These are phyloP conservation scores for Porites australiensis DNA, from an alignment of 64 coral and sea anemone species.

Conservation along the genomic window DNA sequence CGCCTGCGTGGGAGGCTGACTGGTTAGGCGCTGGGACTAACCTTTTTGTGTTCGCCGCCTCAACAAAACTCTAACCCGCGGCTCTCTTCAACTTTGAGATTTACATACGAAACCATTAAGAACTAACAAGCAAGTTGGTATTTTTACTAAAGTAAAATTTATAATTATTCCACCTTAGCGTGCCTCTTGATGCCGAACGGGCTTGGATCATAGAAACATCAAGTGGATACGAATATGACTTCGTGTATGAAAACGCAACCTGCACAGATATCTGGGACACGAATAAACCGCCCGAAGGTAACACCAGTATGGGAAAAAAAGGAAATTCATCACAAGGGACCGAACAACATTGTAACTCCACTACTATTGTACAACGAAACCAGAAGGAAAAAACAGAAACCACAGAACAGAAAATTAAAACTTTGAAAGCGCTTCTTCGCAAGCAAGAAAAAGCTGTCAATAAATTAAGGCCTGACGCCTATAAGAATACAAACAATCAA, in stretches of 20 bases:
- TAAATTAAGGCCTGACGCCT: background rate
- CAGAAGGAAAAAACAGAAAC: background rate
- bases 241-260: background rate
- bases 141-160: no score
- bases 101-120: no score
- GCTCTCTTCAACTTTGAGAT: no score
- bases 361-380: background rate
- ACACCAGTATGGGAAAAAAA: background rate
- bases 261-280: background rate
- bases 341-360: background rate
- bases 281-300: background rate
- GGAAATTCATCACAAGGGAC: background rate
- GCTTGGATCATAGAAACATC: conserved; percentile 22
- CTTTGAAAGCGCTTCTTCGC: background rate
- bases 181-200: background rate
- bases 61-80: no score
- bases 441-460: conserved; percentile 40
- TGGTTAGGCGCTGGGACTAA: no score
- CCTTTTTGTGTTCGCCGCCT: no score
- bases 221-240: background rate
- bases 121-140: no score
- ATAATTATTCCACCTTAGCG: background rate
- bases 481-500: background rate
- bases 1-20: no score
- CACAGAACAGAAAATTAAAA: conserved; percentile 9